Evolutionary conservation across 2,888 invertebrate species (phyloP).

Genomic region (Lottia gigantea): DNA sequence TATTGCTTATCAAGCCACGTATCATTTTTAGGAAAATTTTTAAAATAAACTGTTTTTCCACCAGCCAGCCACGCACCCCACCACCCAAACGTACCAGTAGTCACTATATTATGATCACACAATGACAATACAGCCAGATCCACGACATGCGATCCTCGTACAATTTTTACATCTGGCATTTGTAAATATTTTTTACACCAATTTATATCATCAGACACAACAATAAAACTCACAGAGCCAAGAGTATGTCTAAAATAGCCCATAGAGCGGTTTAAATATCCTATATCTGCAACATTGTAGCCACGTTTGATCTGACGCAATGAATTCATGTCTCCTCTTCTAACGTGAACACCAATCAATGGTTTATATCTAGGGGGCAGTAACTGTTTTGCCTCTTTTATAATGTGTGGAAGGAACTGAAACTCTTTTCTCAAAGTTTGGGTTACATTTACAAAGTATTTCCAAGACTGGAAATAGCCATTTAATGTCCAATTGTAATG

Average conservation of each 20-base stretch:
- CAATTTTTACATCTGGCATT: constrained; percentile 27
- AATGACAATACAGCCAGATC: constrained; percentile 43
- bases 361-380: constrained; percentile 21
- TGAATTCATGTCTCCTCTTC: constrained; percentile 41
- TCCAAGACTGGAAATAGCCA: constrained; percentile 51
- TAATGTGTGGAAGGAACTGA: constrained; percentile 31
- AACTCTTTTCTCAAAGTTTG: constrained; percentile 33
- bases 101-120: constrained; percentile 69
- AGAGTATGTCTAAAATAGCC: constrained; percentile 35
- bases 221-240: constrained; percentile 35
- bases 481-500: constrained; percentile 38
- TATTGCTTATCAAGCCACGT: constrained; percentile 37
- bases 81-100: constrained; percentile 61
- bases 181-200: constrained; percentile 38
- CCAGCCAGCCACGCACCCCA: constrained; percentile 60
- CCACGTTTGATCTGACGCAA: constrained; percentile 28
- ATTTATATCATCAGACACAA: constrained; percentile 39
- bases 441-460: constrained; percentile 38
- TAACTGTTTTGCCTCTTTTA: constrained; percentile 24
- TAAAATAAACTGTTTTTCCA: constrained; percentile 46
- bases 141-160: constrained; percentile 24
- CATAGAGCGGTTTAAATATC: constrained; percentile 38
- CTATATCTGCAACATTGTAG: constrained; percentile 37
- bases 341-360: constrained; percentile 41
- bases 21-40: constrained; percentile 33